Evolutionary conservation across 2,113 vertebrate genomes (phyloP).

Genomic region (Meriones unguiculatus): DNA sequence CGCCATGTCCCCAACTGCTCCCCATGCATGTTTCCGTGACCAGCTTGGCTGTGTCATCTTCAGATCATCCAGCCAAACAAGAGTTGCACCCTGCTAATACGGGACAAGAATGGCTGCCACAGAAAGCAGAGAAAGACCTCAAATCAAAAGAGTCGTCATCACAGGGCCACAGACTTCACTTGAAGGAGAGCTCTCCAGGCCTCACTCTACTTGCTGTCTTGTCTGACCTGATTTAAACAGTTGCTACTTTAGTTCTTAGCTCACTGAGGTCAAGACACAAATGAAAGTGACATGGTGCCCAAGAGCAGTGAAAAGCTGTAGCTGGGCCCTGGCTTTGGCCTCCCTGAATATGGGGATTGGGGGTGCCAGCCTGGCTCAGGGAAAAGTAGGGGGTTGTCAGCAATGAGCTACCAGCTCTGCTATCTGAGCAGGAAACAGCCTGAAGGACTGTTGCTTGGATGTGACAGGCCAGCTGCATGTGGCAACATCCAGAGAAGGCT

Average conservation of each 20-base stretch:
- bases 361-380: neutral
- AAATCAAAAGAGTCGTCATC: neutral
- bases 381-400: rapidly evolving
- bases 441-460: rapidly evolving
- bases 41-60: too few species aligned
- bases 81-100: rapidly evolving
- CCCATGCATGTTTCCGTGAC: neutral
- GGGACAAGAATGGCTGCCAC: neutral
- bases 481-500: neutral
- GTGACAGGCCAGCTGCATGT: rapidly evolving
- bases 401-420: neutral
- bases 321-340: too few species aligned
- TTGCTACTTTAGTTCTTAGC: neutral
- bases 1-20: rapidly evolving
- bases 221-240: rapidly evolving
- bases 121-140: neutral
- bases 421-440: neutral
- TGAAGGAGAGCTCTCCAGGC: neutral
- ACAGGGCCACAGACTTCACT: neutral
- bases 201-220: neutral
- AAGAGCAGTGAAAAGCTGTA: too few species aligned
- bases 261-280: neutral
- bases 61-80: rapidly evolving
- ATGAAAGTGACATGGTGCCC: rapidly evolving
- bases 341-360: rapidly evolving